Evolutionary conservation across 2,797 vertebrate genomes (phyloP).

Genomic region (Hapalemur alaotrensis): DNA sequence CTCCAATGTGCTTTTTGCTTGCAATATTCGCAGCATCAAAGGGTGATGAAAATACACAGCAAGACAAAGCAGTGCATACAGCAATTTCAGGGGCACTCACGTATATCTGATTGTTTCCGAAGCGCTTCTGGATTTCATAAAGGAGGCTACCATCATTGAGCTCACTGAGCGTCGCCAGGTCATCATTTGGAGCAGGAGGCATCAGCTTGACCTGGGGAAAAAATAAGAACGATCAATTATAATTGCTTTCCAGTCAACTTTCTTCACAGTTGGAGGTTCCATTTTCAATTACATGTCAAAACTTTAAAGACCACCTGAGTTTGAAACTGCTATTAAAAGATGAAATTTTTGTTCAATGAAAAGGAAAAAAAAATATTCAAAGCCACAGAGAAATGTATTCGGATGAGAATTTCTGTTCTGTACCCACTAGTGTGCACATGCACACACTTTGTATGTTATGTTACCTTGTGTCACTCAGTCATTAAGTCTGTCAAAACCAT

Average conservation of each 20-base stretch:
- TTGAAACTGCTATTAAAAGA: not conserved
- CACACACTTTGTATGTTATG: fast-evolving
- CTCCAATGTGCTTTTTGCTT: not conserved
- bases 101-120: constrained; percentile 96
- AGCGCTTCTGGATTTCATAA: constrained; percentile 98
- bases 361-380: not conserved
- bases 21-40: no score
- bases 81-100: constrained; percentile 84
- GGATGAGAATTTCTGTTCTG: not conserved
- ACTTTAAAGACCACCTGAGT: not conserved
- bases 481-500: not conserved
- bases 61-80: not conserved
- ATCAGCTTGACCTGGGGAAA: constrained; percentile 91
- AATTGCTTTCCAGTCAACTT: not conserved
- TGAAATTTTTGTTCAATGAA: not conserved
- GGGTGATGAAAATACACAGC: not conserved
- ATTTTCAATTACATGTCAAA: not conserved
- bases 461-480: not conserved
- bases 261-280: not conserved
- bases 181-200: constrained; percentile 96
- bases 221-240: constrained; percentile 33
- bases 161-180: constrained; percentile 96
- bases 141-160: constrained; percentile 95
- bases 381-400: not conserved
- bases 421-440: fast-evolving